Percentiles rank a stretch among this genome's conserved stretches.
Conservation (phyloP, 2,888 invertebrate genomes). For the Pheosia gnoma region DNA sequence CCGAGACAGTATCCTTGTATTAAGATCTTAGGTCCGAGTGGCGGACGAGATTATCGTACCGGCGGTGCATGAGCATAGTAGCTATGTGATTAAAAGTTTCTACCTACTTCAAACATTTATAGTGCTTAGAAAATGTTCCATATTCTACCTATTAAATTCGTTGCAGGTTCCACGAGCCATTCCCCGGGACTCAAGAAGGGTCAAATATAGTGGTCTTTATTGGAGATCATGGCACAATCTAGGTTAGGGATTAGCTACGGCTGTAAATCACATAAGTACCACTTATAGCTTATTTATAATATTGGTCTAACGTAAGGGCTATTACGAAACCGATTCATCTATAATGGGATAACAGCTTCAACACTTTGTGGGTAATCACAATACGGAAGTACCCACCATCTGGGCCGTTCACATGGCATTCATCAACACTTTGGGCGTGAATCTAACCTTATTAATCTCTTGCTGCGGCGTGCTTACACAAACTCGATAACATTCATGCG, state of each 20-base stretch:
- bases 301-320: not conserved
- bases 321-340: conserved; percentile 1
- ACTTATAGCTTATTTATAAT: not conserved
- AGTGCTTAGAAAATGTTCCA: too few species aligned
- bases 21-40: not conserved
- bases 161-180: too few species aligned
- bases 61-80: not conserved
- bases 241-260: too few species aligned
- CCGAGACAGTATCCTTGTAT: conserved; percentile 28
- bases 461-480: conserved; percentile 41
- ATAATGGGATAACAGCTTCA: not conserved
- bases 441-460: conserved; percentile 44
- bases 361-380: not conserved
- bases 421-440: conserved; percentile 40
- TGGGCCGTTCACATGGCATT: conserved; percentile 46
- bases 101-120: too few species aligned
- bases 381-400: conserved; percentile 21
- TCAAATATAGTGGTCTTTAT: too few species aligned
- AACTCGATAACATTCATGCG: conserved; percentile 43
- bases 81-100: not conserved
- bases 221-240: too few species aligned
- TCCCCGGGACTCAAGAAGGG: too few species aligned
- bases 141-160: too few species aligned
- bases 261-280: not conserved
- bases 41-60: not conserved